phyloP scores from a whole-genome alignment of 2,113 vertebrate genomes.

The Lota lota region DNA sequence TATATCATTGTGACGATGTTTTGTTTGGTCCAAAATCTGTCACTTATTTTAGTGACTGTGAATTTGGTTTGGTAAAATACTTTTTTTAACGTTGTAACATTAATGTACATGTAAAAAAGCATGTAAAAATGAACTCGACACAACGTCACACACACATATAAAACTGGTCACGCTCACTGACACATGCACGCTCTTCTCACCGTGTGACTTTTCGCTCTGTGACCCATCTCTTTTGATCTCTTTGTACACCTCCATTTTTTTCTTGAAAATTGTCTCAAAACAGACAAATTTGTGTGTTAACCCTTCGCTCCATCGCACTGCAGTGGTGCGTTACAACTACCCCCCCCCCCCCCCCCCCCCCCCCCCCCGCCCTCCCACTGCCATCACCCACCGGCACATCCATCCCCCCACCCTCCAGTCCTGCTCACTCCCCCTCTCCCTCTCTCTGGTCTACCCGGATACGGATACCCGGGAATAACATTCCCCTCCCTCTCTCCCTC shows the following conservation, averaged over 20 bases:
- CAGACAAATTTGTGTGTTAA: slow-evolving; percentile 46
- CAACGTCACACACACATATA: background rate
- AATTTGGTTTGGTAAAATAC: too few relatives aligned
- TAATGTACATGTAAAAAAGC: too few relatives aligned
- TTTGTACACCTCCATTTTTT: slow-evolving; percentile 3
- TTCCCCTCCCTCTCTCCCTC: slow-evolving; percentile 56
- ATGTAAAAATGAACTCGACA: background rate
- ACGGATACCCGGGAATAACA: slow-evolving; percentile 76
- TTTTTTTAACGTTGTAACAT: too few relatives aligned
- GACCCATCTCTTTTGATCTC: slow-evolving; percentile 11
- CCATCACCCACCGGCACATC: too few relatives aligned
- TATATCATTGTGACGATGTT: too few relatives aligned
- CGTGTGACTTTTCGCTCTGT: slow-evolving; percentile 19
- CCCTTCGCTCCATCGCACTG: slow-evolving; percentile 64
- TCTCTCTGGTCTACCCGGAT: slow-evolving; percentile 74
- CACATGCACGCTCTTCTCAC: slow-evolving; percentile 37
- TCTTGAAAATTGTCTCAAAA: slow-evolving; percentile 32
- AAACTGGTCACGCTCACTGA: slow-evolving; percentile 19
- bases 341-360: slow-evolving; percentile 35
- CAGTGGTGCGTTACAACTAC: slow-evolving; percentile 40
- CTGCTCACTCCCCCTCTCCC: slow-evolving; percentile 41
- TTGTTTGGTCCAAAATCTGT: too few relatives aligned
- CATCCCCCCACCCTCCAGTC: slow-evolving; percentile 29
- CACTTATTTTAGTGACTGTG: too few relatives aligned
- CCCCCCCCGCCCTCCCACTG: slow-evolving; percentile 51